These are phyloP conservation scores for Poeciliopsis retropinna DNA, from an alignment of 2,113 vertebrate species.

Conservation along the genomic window DNA sequence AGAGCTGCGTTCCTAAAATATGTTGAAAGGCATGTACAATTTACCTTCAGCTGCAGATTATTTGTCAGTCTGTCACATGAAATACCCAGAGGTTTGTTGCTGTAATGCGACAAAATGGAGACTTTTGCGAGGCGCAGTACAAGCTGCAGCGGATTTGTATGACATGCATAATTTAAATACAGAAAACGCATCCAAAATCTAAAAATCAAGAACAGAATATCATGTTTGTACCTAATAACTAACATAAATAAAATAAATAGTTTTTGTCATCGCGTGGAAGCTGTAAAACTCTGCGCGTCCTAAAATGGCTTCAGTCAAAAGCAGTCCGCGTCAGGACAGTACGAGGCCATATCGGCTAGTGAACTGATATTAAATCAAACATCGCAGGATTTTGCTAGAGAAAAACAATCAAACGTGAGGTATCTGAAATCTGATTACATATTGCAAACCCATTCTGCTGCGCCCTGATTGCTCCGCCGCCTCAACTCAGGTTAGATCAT, in stretches of 20 bases:
- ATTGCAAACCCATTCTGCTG: constrained; percentile 6
- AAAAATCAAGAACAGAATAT: too few relatives aligned
- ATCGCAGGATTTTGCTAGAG: neutral
- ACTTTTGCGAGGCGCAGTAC: too few relatives aligned
- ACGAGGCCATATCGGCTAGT: constrained; percentile 3
- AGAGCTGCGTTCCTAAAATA: too few relatives aligned
- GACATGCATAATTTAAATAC: neutral
- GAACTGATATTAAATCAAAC: constrained; percentile 5
- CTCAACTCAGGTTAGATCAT: constrained; percentile 43
- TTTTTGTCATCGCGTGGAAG: neutral
- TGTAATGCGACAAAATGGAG: too few relatives aligned
- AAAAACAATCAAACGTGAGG: constrained; percentile 24
- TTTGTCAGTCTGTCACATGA: too few relatives aligned
- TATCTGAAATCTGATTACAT: constrained; percentile 34
- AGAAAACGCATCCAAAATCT: neutral
- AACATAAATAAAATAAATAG: neutral
- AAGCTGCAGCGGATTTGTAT: neutral
- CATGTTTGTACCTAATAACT: neutral
- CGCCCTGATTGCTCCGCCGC: neutral
- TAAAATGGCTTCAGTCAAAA: neutral
- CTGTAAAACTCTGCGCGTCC: neutral
- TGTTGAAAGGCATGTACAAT: too few relatives aligned
- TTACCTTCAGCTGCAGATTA: too few relatives aligned
- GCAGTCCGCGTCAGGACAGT: neutral
- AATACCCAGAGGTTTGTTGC: too few relatives aligned